Conservation (phyloP, 2,888 invertebrate genomes). For the Athripsodes cinereus region DNA sequence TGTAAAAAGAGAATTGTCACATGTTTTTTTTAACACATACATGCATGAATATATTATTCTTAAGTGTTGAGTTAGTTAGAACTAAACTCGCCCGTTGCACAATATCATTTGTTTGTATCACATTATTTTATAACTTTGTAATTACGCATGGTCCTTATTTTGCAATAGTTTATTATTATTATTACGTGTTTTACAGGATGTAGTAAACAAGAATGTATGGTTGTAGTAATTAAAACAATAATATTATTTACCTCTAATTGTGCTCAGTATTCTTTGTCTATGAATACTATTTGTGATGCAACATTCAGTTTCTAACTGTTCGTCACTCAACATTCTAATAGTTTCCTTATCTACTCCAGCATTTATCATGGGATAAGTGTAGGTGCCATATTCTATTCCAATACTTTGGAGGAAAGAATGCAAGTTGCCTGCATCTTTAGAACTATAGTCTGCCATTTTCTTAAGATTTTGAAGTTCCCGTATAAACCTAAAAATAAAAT, state of each 20-base stretch:
- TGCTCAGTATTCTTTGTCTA: constrained; percentile 81
- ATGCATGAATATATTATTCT: too few species aligned
- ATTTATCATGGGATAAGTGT: constrained; percentile 94
- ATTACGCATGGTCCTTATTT: too few species aligned
- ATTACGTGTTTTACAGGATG: too few species aligned
- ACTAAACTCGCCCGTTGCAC: too few species aligned
- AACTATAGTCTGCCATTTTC: constrained; percentile 94
- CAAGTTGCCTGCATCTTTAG: constrained; percentile 85
- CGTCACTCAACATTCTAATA: constrained; percentile 80
- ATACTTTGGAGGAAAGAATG: constrained; percentile 78
- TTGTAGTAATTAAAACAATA: neutral
- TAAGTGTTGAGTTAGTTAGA: too few species aligned
- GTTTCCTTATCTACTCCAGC: constrained; percentile 91
- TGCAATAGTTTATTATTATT: too few species aligned
- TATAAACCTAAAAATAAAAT: constrained; percentile 62
- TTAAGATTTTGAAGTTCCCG: constrained; percentile 89
- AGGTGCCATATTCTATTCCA: constrained; percentile 87
- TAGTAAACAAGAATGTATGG: neutral
- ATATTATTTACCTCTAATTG: constrained; percentile 60
- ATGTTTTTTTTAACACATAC: too few species aligned
- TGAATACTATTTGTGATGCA: constrained; percentile 93
- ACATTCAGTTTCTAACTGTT: constrained; percentile 86
- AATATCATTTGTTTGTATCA: too few species aligned
- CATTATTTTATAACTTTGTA: neutral
- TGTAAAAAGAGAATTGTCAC: too few species aligned